A percentile compares a stretch with the other conserved stretches of the same genome.
These are phyloP conservation scores for Oriolus oriolus DNA, from an alignment of 2,113 vertebrate species.

Conservation along the genomic window DNA sequence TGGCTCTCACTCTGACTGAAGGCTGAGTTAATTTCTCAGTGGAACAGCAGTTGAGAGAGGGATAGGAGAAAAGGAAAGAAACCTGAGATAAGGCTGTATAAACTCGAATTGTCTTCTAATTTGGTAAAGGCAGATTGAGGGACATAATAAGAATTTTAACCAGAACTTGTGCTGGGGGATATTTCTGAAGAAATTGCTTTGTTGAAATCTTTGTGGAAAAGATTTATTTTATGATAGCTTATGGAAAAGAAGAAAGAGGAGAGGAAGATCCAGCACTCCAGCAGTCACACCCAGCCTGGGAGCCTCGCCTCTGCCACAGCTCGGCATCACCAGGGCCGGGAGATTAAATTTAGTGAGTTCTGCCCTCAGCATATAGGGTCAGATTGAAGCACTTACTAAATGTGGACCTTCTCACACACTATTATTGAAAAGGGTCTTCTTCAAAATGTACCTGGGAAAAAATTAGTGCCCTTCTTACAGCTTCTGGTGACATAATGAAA, in stretches of 20 bases:
- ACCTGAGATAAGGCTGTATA: background rate
- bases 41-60: background rate
- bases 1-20: background rate
- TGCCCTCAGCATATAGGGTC: background rate
- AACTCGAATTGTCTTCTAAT: background rate
- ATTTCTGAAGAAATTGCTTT: background rate
- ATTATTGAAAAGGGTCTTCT: background rate
- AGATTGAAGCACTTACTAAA: background rate
- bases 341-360: background rate
- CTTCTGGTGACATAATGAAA: background rate
- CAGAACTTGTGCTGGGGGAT: background rate
- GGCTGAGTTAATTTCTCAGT: conserved; percentile 24
- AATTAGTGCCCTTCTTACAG: background rate
- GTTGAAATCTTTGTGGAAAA: background rate
- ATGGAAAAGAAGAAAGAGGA: background rate
- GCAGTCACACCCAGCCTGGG: background rate
- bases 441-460: background rate
- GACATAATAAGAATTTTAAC: background rate
- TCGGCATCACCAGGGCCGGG: background rate
- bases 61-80: background rate
- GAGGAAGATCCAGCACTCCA: background rate
- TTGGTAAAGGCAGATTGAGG: background rate
- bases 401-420: background rate
- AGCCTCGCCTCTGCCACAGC: background rate
- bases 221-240: background rate